A percentile compares a stretch with the other conserved stretches of the same genome.
These are phyloP conservation scores for Matsumyia berberina DNA, from an alignment of 2,888 invertebrate species.

Conservation along the genomic window DNA sequence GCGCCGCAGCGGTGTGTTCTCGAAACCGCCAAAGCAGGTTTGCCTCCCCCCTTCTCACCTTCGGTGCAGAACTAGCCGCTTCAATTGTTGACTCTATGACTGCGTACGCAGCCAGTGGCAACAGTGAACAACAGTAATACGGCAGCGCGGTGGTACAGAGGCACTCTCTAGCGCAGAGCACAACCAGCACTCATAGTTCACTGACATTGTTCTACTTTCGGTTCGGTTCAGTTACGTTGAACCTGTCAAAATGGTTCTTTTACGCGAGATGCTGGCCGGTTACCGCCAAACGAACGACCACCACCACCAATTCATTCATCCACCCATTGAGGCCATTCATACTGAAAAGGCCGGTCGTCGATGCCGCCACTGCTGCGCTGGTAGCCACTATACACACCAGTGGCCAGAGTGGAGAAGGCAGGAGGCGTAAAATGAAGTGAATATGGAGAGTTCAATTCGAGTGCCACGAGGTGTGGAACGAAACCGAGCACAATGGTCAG, in stretches of 20 bases:
- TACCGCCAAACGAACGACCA: slow-evolving; percentile 9
- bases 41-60: slow-evolving; percentile 34
- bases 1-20: slow-evolving; percentile 46
- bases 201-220: slow-evolving; percentile 77
- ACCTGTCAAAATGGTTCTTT: slow-evolving; percentile 75
- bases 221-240: slow-evolving; percentile 75
- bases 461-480: slow-evolving; percentile 60
- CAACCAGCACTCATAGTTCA: slow-evolving; percentile 71
- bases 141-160: slow-evolving; percentile 41
- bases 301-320: slow-evolving; percentile 68
- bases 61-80: slow-evolving; percentile 20
- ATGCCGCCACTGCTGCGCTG: neutral
- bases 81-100: slow-evolving; percentile 67
- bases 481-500: slow-evolving; percentile 50
- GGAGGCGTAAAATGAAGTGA: slow-evolving; percentile 29
- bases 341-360: slow-evolving; percentile 38
- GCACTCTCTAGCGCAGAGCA: slow-evolving; percentile 42
- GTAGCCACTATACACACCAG: neutral
- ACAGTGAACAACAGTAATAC: slow-evolving; percentile 43
- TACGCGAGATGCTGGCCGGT: slow-evolving; percentile 36
- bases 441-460: slow-evolving; percentile 61
- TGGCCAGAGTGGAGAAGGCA: neutral
- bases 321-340: slow-evolving; percentile 66
- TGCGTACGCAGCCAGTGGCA: slow-evolving; percentile 65
- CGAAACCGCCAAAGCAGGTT: slow-evolving; percentile 73